phyloP scores from a whole-genome alignment of 2,113 vertebrate species.

The Charadrius vociferus region DNA sequence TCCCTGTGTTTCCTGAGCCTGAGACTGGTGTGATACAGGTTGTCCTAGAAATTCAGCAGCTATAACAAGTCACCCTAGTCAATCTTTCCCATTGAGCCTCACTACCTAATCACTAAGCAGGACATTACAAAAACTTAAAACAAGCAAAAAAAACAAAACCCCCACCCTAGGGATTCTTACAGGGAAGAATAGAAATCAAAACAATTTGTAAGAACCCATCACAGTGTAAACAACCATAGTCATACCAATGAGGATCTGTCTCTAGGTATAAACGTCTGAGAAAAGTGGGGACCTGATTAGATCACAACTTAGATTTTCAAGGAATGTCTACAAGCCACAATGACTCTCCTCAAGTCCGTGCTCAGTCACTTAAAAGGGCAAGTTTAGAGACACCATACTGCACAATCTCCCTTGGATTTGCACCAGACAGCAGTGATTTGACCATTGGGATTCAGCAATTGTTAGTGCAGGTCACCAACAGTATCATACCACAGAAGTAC shows the following conservation, averaged over 20 bases:
- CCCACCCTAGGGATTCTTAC: neutral
- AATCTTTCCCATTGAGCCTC: neutral
- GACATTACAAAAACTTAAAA: neutral
- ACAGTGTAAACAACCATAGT: neutral
- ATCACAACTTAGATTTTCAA: neutral
- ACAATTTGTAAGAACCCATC: neutral
- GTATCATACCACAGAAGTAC: neutral
- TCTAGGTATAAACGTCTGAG: neutral
- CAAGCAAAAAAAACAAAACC: accelerated
- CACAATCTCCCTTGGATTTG: neutral
- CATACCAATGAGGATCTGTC: neutral
- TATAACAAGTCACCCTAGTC: neutral
- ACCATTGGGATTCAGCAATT: neutral
- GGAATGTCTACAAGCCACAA: neutral
- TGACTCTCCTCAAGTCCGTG: neutral
- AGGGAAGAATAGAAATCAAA: neutral
- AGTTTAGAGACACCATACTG: neutral
- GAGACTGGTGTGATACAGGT: neutral
- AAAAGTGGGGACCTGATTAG: neutral
- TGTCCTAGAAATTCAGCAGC: neutral
- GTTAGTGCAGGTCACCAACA: neutral
- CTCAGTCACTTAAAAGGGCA: neutral
- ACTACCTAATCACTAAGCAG: neutral
- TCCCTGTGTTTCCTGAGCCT: neutral
- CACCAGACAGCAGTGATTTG: neutral